These are phyloP conservation scores for Zophobas atratus DNA, from an alignment of 1,140 invertebrate species.

Conservation along the genomic window DNA sequence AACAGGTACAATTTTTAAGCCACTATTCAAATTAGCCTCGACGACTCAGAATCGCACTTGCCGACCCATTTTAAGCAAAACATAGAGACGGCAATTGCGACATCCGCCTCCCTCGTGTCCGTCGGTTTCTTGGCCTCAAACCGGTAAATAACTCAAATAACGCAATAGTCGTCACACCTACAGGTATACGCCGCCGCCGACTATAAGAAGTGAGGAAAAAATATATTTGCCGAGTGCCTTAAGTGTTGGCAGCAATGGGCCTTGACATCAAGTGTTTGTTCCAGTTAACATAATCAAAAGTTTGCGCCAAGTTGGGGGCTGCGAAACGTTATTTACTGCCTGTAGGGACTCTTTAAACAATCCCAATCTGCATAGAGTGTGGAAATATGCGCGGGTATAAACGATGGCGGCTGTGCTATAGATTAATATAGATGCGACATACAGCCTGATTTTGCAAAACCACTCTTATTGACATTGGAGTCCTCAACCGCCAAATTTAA, in stretches of 20 bases:
- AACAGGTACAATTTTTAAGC: too few species aligned
- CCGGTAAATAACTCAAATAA: slow-evolving; percentile 6
- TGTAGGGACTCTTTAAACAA: slow-evolving; percentile 43
- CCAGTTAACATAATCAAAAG: slow-evolving; percentile 50
- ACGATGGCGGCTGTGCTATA: background rate
- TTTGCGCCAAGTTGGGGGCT: slow-evolving; percentile 41
- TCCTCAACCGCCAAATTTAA: too few species aligned
- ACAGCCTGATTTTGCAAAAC: too few species aligned
- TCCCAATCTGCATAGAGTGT: slow-evolving; percentile 46
- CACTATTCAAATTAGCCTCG: too few species aligned
- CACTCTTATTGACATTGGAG: too few species aligned
- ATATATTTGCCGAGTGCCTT: background rate
- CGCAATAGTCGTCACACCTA: slow-evolving; percentile 19
- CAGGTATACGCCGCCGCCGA: background rate
- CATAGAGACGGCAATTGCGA: background rate
- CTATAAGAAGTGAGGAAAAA: slow-evolving; percentile 10
- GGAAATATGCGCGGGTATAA: background rate
- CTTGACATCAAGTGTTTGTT: slow-evolving; percentile 44
- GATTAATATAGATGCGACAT: too few species aligned
- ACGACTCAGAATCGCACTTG: too few species aligned
- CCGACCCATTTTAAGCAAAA: background rate
- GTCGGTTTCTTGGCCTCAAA: slow-evolving; percentile 20
- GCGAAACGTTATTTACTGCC: slow-evolving; percentile 48
- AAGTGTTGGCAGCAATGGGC: slow-evolving; percentile 7
- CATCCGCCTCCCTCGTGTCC: background rate